phyloP scores from a whole-genome alignment of 2,113 vertebrate species.

The Polyodon spathula region DNA sequence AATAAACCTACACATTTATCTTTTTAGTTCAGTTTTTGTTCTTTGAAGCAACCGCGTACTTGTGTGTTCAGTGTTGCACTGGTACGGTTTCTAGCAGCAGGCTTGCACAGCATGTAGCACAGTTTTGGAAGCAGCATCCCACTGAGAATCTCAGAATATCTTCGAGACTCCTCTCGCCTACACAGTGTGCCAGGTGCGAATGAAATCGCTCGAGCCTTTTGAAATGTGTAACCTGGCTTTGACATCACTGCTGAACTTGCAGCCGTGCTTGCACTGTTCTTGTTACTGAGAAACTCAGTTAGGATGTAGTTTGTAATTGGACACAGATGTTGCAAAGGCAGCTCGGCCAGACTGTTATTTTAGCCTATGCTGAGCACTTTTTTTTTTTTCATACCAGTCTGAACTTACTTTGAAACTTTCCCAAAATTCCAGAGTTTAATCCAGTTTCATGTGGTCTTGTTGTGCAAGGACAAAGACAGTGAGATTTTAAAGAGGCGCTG shows the following conservation, averaged over 20 bases:
- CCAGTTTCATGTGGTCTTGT: constrained; percentile 56
- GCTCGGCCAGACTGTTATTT: constrained; percentile 76
- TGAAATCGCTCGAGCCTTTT: constrained; percentile 58
- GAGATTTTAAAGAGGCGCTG: constrained; percentile 26
- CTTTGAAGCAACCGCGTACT: too few species aligned
- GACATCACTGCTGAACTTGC: constrained; percentile 67
- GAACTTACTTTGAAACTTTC: constrained; percentile 78
- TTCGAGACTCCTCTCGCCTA: constrained; percentile 12
- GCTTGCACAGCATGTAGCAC: too few species aligned
- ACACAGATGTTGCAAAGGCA: constrained; percentile 69
- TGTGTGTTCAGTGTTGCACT: too few species aligned
- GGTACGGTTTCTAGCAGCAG: too few species aligned
- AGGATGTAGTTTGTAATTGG: constrained; percentile 82
- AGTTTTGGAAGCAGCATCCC: constrained; percentile 5
- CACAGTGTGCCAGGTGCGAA: constrained; percentile 34
- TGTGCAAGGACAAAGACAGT: constrained; percentile 26
- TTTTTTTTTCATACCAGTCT: constrained; percentile 63
- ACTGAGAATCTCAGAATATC: constrained; percentile 9
- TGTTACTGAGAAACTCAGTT: constrained; percentile 59
- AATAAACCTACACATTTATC: too few species aligned
- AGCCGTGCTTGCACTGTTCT: constrained; percentile 60
- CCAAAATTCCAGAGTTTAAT: constrained; percentile 76
- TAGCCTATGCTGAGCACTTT: constrained; percentile 68
- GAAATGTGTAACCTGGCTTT: constrained; percentile 60
- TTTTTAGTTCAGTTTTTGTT: too few species aligned